A percentile compares a stretch with the other conserved stretches of the same genome.
Evolutionary conservation across 2,113 vertebrate species (phyloP).

Genomic region (Dasyprocta punctata): DNA sequence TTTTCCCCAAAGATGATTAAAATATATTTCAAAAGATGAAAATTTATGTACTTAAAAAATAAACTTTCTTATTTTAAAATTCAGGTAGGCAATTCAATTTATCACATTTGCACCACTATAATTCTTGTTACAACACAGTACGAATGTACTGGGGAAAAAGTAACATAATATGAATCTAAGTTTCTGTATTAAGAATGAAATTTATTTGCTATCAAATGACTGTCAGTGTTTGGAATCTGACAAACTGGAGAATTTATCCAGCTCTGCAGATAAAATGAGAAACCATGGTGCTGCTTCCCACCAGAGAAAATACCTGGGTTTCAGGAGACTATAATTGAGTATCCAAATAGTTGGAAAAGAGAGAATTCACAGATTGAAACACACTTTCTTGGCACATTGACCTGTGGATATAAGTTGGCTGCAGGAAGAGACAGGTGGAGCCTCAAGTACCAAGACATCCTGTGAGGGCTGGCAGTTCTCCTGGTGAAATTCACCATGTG

Average conservation of each 20-base stretch:
- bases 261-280: neutral
- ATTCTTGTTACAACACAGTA: neutral
- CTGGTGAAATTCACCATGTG: neutral
- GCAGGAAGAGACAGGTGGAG: neutral
- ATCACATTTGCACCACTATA: neutral
- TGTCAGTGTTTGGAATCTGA: neutral
- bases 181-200: neutral
- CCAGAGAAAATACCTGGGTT: neutral
- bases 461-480: neutral
- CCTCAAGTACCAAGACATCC: neutral
- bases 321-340: neutral
- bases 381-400: neutral
- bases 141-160: neutral
- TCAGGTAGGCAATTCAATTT: neutral
- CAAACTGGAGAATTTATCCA: neutral
- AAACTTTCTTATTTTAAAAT: constrained; percentile 14
- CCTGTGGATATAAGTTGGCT: neutral
- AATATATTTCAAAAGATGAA: neutral
- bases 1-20: neutral
- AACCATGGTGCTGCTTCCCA: neutral
- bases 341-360: neutral
- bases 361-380: neutral
- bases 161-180: neutral
- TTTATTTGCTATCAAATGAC: neutral
- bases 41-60: neutral